Evolutionary conservation across 2,888 invertebrate species (phyloP).

Genomic region (Eretmocerus hayati): DNA sequence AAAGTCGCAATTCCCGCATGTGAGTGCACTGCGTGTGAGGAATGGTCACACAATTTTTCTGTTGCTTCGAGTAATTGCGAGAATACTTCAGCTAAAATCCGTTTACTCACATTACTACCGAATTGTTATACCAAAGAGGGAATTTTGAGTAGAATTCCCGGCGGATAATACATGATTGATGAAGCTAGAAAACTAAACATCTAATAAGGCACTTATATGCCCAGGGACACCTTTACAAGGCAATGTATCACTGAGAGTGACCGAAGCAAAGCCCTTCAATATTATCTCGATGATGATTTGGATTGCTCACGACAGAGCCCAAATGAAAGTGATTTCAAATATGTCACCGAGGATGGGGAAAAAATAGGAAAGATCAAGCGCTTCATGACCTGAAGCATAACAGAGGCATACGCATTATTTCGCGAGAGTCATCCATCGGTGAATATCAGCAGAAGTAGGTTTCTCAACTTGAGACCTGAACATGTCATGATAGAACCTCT

Average conservation of each 20-base stretch:
- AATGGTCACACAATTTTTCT: background rate
- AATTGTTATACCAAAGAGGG: background rate
- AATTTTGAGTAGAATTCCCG: background rate
- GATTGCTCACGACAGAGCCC: constrained; percentile 26
- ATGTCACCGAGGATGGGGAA: constrained; percentile 9
- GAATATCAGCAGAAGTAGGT: constrained; percentile 10
- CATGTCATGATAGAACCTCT: constrained; percentile 6
- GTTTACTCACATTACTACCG: background rate
- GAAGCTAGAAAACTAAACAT: background rate
- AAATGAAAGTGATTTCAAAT: constrained; percentile 14
- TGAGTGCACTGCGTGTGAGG: too few species aligned
- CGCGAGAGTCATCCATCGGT: constrained; percentile 5
- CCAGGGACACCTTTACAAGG: too few species aligned
- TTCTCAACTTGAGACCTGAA: constrained; percentile 12
- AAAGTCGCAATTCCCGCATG: too few species aligned
- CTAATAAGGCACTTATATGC: background rate
- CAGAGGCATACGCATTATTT: constrained; percentile 10
- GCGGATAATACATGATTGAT: background rate
- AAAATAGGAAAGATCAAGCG: constrained; percentile 13
- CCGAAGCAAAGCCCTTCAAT: constrained; percentile 2
- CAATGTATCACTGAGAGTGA: background rate
- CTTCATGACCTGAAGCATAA: constrained; percentile 12
- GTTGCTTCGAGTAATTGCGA: background rate
- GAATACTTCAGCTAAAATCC: background rate
- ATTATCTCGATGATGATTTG: constrained; percentile 17